Evolutionary conservation across 2,113 vertebrate species (phyloP), one percentile per base, ranked within the genome.

Genomic region (Saguinus midas): DNA sequence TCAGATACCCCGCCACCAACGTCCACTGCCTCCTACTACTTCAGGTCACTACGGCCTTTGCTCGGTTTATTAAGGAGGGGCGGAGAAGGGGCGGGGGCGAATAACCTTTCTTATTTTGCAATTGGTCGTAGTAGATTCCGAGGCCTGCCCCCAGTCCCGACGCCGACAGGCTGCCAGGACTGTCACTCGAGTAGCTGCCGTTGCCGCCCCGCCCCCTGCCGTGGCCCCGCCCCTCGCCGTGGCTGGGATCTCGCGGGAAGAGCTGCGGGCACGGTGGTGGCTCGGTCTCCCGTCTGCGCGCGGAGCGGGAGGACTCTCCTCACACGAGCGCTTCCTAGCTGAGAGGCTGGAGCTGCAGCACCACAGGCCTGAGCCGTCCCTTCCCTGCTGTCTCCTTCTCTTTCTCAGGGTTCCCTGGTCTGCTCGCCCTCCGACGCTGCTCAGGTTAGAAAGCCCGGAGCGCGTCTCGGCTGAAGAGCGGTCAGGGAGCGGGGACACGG

Each of bases 181-280:
- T 90, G 97, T 96, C 97, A 84, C 45, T 98, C 81, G 3, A 64
- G 29, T 8, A 80, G 45, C 79, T 21, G 1, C 52, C 21, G 18
- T 52, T 8, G 6, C 90, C 72, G 57, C 78, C 29, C 90, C 70
- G 40, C 81, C 25, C 40, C 87, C 50, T 16, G 50, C 48, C 66
- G 55, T 11, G 90, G 90, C 84, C 52, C 79, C 90, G 94, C 96
- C 97, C 88, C 91, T 37, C 50, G 57, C 83, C n/a, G 94, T 20
- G 72, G 58, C 91, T 29, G 79, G 70, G 96, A 87, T 98, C 98
- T 98, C 98, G 98, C 98, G 98, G 97, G 98, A 98, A 98, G 98
- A 93, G 68, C 91, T 68, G 97, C 83, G 98, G 95, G 86, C 94
- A 72, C 92, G 93, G 96, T 89, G 75, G 96, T 43, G 64, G 97